Base-by-base conservation (phyloP, 1,140 invertebrate species). In the Eueides isabella region DNA sequence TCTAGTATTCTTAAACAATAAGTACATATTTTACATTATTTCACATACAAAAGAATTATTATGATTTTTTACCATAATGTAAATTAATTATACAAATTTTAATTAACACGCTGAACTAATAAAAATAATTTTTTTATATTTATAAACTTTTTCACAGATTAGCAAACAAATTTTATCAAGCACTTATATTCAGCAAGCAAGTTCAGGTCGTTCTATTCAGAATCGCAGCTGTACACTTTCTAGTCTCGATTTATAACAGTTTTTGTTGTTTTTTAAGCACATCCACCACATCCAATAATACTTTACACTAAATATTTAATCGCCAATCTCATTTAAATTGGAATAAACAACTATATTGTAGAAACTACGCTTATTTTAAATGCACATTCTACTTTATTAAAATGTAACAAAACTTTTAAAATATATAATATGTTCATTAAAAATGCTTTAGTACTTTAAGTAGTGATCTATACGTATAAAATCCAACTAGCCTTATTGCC, bases 191-290 rank as follows among this genome's bases (percentile, higher is more conserved):
- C n/a, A n/a, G n/a, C n/a, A n/a, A n/a, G n/a, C n/a, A 23, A 41
- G 55, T 71, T 67, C 26, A 83, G 85, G 84, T 90, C 83, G 85
- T 90, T 76, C 78, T 72, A 85, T 87, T 85, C 83, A 79, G 72
- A 85, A 31, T 70, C 79, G 83, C 79, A 79, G 64, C 79, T 81
- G 83, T 84, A 88, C 85, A 89, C 85, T 89, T 88, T 92, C 90
- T 92, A 92, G 90, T 92, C 90, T 91, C 88, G 81, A 86, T 88
- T 85, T 85, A 83, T 83, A 85, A 85, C 85, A 87, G 80, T 81
- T 86, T 80, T 87, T 84, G 28, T 74, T 74, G 44, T 74, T 67
- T 74, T 62, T 55, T 70, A 70, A 48, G 72, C 72, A 74, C 67
- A 23, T 48, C 61, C 48, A 55, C 26, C 48, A 55, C 48, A 33